Base-by-base conservation (phyloP, 2,888 invertebrate species). In the Acronicta psi region DNA sequence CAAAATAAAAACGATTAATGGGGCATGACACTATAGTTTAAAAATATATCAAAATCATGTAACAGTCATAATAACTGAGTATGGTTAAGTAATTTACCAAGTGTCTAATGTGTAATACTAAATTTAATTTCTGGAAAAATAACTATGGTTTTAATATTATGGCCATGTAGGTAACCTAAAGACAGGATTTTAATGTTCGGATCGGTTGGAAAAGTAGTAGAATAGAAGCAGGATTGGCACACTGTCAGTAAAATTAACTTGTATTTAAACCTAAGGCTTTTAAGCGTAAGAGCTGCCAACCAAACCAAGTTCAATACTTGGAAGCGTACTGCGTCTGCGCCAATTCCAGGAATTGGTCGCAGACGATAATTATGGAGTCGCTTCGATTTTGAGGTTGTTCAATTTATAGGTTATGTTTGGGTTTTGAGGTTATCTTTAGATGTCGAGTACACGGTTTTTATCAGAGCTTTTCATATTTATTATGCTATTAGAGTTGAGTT, bases 11-110 rank as follows among this genome's bases (percentile, higher is more conserved):
- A 40, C 47, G 40, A 29, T 41, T 31, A 38, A 58, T 59, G 53
- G 49, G 42, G 46, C 66, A 77, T 69, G 69, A 74, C 58, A 55
- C 31, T 31, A 46, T 51, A 71, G 50, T 56, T 40, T 36, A 54
- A 5, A 7, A 37, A 14, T 37, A 37, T 41, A 11, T 72, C 46
- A 59, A 62, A 63, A 70, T 68, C 73, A 70, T 73, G 69, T 62
- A 72, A 38, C 34, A 54, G 53, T 42, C 44, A n/a, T 18, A 38
- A 23, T 9, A 31, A 34, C n/a, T 11, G 11, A 2, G 29, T 10
- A 25, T 23, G 23, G 7, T 23, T 23, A 4, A 20, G 20, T 20
- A 5, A 5, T 4, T 20, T n/a, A n/a, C n/a, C n/a, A n/a, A n/a
- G 5, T 20, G 20, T 20, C 20, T 20, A 20, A 5, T 20, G 8